Evolutionary conservation across 2,888 invertebrate genomes (phyloP).

Genomic region (Noctua fimbriata): DNA sequence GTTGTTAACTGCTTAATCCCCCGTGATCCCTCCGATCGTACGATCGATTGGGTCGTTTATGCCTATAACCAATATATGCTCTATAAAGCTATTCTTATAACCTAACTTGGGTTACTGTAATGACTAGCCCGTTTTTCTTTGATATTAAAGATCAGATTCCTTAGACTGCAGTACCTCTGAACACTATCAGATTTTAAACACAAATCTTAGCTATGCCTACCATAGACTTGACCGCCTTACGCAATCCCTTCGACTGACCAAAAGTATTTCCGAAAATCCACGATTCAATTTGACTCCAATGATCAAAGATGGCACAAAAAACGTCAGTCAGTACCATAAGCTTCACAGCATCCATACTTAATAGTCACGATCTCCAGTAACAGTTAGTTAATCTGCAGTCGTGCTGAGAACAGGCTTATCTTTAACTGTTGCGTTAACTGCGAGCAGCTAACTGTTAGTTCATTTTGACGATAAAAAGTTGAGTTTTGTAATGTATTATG

Average conservation of each 20-base stretch:
- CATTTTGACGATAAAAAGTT: slow-evolving; percentile 26
- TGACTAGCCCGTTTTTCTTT: no score
- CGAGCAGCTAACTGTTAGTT: slow-evolving; percentile 24
- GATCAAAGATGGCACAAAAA: slow-evolving; percentile 38
- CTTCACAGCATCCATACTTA: slow-evolving; percentile 41
- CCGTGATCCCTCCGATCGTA: no score
- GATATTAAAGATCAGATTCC: no score
- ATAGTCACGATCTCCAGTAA: slow-evolving; percentile 50
- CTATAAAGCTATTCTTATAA: no score
- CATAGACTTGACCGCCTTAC: neutral
- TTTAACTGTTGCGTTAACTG: slow-evolving; percentile 52
- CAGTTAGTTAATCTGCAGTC: slow-evolving; percentile 53
- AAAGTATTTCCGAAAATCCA: slow-evolving; percentile 4
- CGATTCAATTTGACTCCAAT: slow-evolving; percentile 2
- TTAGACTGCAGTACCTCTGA: no score
- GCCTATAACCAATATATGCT: no score
- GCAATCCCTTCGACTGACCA: neutral
- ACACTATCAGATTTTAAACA: neutral
- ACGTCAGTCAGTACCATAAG: slow-evolving; percentile 12
- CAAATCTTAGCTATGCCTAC: neutral
- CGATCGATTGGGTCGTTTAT: no score
- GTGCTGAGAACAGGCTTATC: slow-evolving; percentile 60
- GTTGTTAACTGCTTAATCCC: no score
- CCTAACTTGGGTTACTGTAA: no score
- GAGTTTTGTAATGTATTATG: slow-evolving; percentile 38